Base-by-base conservation (phyloP, 2,888 invertebrate genomes). In the Leucania comma region DNA sequence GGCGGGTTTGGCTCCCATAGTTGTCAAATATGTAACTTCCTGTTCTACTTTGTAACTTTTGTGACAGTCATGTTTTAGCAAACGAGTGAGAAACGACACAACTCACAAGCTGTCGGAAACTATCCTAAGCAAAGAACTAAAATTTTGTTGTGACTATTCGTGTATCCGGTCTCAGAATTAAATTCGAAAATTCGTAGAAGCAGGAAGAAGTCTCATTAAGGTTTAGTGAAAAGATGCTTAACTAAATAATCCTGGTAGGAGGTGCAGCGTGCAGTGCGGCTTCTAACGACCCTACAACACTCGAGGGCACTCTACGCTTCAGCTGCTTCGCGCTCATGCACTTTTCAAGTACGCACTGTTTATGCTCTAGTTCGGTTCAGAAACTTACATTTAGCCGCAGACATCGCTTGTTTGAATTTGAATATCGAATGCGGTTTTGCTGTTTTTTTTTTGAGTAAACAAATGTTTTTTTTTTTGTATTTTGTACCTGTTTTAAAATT, bases 341-440 rank as follows among this genome's bases (percentile, higher is more conserved):
- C 93, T 93, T 93, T 94, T 94, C 91, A 93, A 94, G 94, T 93
- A 91, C 92, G 89, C 92, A 90, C 91, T 94, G 93, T 94, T 94
- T 94, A 93, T 92, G 93, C 92, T 93, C 92, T 85, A 93, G 90
- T 93, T 92, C 89, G 77, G 88, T 86, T 86, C 88, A 85, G 87
- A 85, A 86, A 86, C 88, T 90, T 88, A 82, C 88, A 87, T 91
- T 85, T 87, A 86, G 80, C 81, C 78, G 65, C 88, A 87, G 89
- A 87, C 84, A 86, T 87, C 76, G 85, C 80, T 84, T 83, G 85
- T 88, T 87, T 78, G 79, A 75, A 85, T 90, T 84, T 89, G 84
- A 89, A 89, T 90, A 87, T 87, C 79, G 85, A 81, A 70, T 64
- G n/a, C 42, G 42, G 58, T 62, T 68, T 58, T 53, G 10, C 17